A percentile compares a stretch with the other conserved stretches of the same genome.
These are phyloP conservation scores for Axea sp. DNA, from an alignment of 2,888 invertebrate species.

Conservation along the genomic window DNA sequence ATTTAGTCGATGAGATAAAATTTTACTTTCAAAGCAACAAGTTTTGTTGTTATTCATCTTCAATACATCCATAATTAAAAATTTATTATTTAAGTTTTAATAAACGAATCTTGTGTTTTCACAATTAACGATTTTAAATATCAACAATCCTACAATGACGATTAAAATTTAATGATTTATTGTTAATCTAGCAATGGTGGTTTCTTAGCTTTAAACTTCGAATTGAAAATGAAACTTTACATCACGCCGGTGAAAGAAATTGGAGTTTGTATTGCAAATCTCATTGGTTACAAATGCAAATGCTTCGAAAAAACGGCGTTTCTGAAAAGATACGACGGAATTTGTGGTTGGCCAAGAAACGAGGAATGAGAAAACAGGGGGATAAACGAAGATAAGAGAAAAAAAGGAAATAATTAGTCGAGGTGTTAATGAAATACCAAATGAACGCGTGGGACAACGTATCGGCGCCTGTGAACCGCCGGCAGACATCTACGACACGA, in stretches of 20 bases:
- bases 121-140: no score
- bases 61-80: no score
- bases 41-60: no score
- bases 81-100: no score
- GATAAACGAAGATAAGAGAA: slow-evolving; percentile 42
- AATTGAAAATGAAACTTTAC: background rate
- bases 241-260: slow-evolving; percentile 2
- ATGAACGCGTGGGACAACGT: slow-evolving; percentile 76
- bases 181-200: no score
- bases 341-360: slow-evolving; percentile 19
- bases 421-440: slow-evolving; percentile 80
- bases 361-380: background rate
- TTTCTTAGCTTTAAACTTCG: no score
- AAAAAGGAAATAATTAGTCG: slow-evolving; percentile 78
- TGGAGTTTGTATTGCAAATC: slow-evolving; percentile 6
- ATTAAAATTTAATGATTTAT: no score
- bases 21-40: no score
- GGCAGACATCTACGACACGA: slow-evolving; percentile 78
- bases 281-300: slow-evolving; percentile 37
- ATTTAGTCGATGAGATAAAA: no score
- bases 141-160: no score
- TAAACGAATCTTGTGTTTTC: no score
- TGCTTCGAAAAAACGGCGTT: slow-evolving; percentile 38
- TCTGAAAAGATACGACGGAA: slow-evolving; percentile 35
- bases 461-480: slow-evolving; percentile 79